Evolutionary conservation across 2,113 vertebrate species (phyloP), one percentile per base, ranked within the genome.

Genomic region (Regulus satrapa): DNA sequence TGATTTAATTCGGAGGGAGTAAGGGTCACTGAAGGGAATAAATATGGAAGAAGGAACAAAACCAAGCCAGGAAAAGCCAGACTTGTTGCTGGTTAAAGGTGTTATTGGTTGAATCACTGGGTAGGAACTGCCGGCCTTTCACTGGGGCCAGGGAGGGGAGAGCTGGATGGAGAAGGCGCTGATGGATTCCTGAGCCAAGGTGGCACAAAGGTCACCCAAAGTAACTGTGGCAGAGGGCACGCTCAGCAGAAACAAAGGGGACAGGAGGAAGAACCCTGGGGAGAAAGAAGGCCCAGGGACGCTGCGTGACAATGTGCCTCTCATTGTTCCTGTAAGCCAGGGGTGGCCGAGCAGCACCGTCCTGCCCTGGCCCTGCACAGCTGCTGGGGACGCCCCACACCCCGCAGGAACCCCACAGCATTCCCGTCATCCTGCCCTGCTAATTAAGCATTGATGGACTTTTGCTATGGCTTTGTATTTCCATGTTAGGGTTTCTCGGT

Each of bases 401-500:
- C 6, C 2, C 26, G 3, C 3, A 20, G 26, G 48, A 66, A 14
- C 48, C 84, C 20, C 62, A 4, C 5, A n/a, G 41, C 5, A 13
- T 8, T 45, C 52, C 80, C 77, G 7, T 1, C 17, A 20, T 12
- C 52, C 87, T 49, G 20, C 89, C 76, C 41, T 25, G 61, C 52
- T 51, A 3, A 52, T 80, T 45, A 43, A 34, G 67, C 38, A 55
- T 4, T 32, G 51, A 38, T 20, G 66, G 3, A 29, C 41, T 79
- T 62, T 8, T 51, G 63, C 79, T 48, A 6, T 1, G 25, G 62
- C 63, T 79, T 76, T 62, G 12, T 69, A 69, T 94, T 96, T 85
- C 59, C 85, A 43, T 18, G 86, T 61, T 66, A 67, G 11, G 82
- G 54, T 89, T 86, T 45, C 95, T 95, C 79, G 15, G 97, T 95